Base-by-base conservation (phyloP, 1,140 invertebrate species). In the Oryzaephilus surinamensis region DNA sequence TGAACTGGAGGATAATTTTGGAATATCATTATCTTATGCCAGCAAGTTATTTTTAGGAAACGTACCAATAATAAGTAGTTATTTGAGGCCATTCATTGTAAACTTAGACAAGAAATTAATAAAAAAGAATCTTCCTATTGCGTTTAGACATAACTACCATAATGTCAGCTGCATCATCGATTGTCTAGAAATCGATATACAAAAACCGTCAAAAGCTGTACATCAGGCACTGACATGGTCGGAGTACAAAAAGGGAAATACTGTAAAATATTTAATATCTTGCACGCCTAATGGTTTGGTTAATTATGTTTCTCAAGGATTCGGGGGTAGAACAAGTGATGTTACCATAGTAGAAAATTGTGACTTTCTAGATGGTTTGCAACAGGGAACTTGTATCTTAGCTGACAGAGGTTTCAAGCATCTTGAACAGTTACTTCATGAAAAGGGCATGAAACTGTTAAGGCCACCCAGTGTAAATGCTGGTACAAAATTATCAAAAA, bases 231-330 rank as follows among this genome's bases (percentile, higher is more conserved):
- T 66, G 13, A 60, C 62, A 16, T 70, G 64, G 63, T 66, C 64
- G 4, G 57, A 66, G 1, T 68, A 67, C 38, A 66, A 66, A 50
- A 65, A 65, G 39, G 51, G 47, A 15, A 66, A 69, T 37, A 67
- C 64, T 7, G 46, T 67, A 6, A 70, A 71, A 39, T 69, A 68
- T 60, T 44, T 68, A 6, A 50, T 71, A 32, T 61, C 57, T 16
- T 57, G 44, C 29, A 67, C 62, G 28, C 62, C 62, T 11, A 46
- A 65, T 55, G 62, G 64, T 6, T 40, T 64, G 3, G 48, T 66
- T 6, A 63, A 57, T 50, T 67, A 49, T 51, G 45, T 65, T 36
- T 68, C 63, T 5, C 18, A 41, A 33, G 61, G 58, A 0, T 65
- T 45, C 54, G 59, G 56, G 30, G 65, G 65, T 6, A 51, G 60